Conservation (phyloP, 2,797 vertebrate genomes). For the Xenentodon cancila region DNA sequence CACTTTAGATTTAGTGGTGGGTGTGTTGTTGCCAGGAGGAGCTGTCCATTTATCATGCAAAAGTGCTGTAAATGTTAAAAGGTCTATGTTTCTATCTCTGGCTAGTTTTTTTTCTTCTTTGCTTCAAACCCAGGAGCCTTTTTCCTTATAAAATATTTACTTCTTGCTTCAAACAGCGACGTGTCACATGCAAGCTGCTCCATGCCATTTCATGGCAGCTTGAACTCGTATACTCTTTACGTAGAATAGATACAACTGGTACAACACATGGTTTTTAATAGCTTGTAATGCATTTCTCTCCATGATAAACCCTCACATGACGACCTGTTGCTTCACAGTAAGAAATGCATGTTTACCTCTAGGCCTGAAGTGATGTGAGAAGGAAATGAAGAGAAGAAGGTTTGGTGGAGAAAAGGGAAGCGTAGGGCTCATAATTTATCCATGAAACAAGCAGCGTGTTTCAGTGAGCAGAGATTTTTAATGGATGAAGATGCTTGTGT, state of each 20-base stretch:
- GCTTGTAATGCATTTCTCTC: slow-evolving; percentile 6
- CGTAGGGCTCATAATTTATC: slow-evolving; percentile 50
- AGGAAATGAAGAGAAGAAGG: slow-evolving; percentile 16
- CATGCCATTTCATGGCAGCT: slow-evolving; percentile 24
- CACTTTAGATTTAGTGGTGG: slow-evolving; percentile 22
- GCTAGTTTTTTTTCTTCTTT: slow-evolving; percentile 6
- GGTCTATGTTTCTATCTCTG: slow-evolving; percentile 43
- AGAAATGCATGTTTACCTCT: neutral
- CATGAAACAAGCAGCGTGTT: slow-evolving; percentile 33
- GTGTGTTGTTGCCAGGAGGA: slow-evolving; percentile 8
- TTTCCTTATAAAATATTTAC: slow-evolving; percentile 77
- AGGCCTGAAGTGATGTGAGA: neutral
- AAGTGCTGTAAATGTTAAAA: slow-evolving; percentile 47
- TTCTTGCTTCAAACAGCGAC: slow-evolving; percentile 44
- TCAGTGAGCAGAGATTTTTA: too few species aligned
- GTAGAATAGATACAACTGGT: slow-evolving; percentile 2
- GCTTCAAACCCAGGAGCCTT: slow-evolving; percentile 47
- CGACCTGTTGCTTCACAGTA: slow-evolving; percentile 4
- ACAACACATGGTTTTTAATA: slow-evolving; percentile 2
- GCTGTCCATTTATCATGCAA: slow-evolving; percentile 32
- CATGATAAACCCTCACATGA: neutral
- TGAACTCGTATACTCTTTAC: slow-evolving; percentile 10
- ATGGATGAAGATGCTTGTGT: slow-evolving; percentile 20
- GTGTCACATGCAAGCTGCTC: slow-evolving; percentile 34
- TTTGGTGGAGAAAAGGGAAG: slow-evolving; percentile 13